phyloP scores from a whole-genome alignment of 2,888 invertebrate genomes.

The Anorthoa munda region DNA sequence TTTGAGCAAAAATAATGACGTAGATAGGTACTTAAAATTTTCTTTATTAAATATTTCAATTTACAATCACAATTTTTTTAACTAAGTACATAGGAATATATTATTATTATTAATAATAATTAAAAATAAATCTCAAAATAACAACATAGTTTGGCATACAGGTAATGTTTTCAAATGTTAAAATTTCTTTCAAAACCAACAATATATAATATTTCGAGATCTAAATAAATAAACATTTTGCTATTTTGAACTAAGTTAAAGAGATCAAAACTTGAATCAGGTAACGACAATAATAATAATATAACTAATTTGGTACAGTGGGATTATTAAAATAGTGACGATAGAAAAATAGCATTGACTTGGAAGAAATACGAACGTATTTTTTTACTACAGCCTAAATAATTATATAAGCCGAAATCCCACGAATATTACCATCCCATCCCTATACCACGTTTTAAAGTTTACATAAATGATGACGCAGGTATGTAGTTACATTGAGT shows the following conservation, averaged over 20 bases:
- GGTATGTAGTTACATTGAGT: not conserved
- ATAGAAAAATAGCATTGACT: slow-evolving; percentile 53
- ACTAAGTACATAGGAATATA: slow-evolving; percentile 79
- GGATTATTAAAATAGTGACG: slow-evolving; percentile 53
- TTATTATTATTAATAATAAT: slow-evolving; percentile 65
- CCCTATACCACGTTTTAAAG: slow-evolving; percentile 62
- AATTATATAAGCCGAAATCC: slow-evolving; percentile 72
- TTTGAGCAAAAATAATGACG: not conserved
- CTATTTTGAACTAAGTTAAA: slow-evolving; percentile 84
- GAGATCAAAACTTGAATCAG: slow-evolving; percentile 90
- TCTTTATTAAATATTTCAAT: slow-evolving; percentile 74
- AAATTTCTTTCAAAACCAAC: slow-evolving; percentile 77
- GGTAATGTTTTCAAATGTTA: slow-evolving; percentile 70
- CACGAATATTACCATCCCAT: slow-evolving; percentile 81
- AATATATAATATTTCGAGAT: slow-evolving; percentile 75
- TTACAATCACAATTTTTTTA: slow-evolving; percentile 69
- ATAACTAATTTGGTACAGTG: slow-evolving; percentile 71
- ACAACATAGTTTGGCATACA: slow-evolving; percentile 87
- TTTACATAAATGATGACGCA: slow-evolving; percentile 51
- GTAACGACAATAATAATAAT: slow-evolving; percentile 78
- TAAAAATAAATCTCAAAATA: slow-evolving; percentile 85
- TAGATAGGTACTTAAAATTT: slow-evolving; percentile 57
- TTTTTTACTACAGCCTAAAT: slow-evolving; percentile 65
- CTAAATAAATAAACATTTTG: slow-evolving; percentile 80
- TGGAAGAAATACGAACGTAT: slow-evolving; percentile 62